These are phyloP conservation scores for Butorides virescens DNA, from an alignment of 2,113 vertebrate species.

Conservation along the genomic window DNA sequence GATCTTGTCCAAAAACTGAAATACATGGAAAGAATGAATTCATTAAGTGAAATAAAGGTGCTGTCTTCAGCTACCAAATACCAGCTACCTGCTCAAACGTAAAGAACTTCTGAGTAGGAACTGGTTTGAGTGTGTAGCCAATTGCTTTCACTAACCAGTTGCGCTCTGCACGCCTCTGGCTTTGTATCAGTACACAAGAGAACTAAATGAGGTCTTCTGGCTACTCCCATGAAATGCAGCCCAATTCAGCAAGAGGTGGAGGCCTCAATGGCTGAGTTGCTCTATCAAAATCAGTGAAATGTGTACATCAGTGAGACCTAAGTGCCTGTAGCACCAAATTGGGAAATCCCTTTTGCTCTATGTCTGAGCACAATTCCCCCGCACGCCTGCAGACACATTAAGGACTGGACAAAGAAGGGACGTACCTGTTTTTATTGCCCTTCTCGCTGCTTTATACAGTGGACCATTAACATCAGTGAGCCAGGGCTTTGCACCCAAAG, in stretches of 20 bases:
- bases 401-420: background rate
- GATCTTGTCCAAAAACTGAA: constrained; percentile 79
- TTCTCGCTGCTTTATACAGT: constrained; percentile 83
- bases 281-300: background rate
- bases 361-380: background rate
- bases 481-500: constrained; percentile 83
- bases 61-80: background rate
- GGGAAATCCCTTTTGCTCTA: background rate
- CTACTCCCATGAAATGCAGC: background rate
- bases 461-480: constrained; percentile 70
- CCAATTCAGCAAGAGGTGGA: background rate
- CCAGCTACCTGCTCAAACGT: background rate
- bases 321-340: background rate
- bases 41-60: background rate
- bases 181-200: background rate
- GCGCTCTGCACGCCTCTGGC: background rate
- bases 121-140: background rate
- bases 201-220: background rate
- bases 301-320: background rate
- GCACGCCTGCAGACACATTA: background rate
- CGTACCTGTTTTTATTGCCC: constrained; percentile 83
- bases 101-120: background rate
- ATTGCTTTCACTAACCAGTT: background rate
- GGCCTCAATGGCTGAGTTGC: background rate
- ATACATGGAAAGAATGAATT: background rate